phyloP scores from a whole-genome alignment of 1,140 invertebrate species.

The Zaprionus vittiger region DNA sequence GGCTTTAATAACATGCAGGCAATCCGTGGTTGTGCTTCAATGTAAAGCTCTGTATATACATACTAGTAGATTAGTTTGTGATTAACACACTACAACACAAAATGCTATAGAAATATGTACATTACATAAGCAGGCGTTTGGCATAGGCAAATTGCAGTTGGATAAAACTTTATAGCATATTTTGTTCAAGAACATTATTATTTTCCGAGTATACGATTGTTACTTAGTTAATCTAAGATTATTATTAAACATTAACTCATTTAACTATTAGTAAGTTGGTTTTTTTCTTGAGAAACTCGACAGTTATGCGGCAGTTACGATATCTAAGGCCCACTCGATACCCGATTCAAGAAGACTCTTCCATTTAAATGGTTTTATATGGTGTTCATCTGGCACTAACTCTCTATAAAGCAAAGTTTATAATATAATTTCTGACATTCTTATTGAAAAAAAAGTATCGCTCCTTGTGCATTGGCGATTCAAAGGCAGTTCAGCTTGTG shows the following conservation, averaged over 20 bases:
- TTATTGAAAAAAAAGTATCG: constrained; percentile 30
- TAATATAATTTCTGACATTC: constrained; percentile 42
- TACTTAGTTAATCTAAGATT: constrained; percentile 10
- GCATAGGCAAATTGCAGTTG: constrained; percentile 9
- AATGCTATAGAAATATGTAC: constrained; percentile 14
- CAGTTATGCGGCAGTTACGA: not conserved
- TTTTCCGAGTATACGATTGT: constrained; percentile 1
- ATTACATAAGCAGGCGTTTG: constrained; percentile 52
- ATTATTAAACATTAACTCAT: constrained; percentile 26
- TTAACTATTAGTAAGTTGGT: constrained; percentile 25
- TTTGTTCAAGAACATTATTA: constrained; percentile 12
- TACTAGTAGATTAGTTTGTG: not conserved
- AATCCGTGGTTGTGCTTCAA: not conserved
- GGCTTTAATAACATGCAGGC: not conserved
- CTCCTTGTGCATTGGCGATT: constrained; percentile 16
- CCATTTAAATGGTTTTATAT: constrained; percentile 27
- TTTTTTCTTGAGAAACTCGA: constrained; percentile 15
- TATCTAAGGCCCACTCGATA: constrained; percentile 5
- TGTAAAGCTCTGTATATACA: not conserved
- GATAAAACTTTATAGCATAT: constrained; percentile 8
- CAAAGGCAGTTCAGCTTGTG: constrained; percentile 15
- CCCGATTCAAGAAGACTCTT: constrained; percentile 31
- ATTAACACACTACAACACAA: constrained; percentile 6
- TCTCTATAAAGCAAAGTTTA: constrained; percentile 2
- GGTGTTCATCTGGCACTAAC: constrained; percentile 31